phyloP scores from a whole-genome alignment of 2,113 vertebrate species.

The Chloebia gouldiae region DNA sequence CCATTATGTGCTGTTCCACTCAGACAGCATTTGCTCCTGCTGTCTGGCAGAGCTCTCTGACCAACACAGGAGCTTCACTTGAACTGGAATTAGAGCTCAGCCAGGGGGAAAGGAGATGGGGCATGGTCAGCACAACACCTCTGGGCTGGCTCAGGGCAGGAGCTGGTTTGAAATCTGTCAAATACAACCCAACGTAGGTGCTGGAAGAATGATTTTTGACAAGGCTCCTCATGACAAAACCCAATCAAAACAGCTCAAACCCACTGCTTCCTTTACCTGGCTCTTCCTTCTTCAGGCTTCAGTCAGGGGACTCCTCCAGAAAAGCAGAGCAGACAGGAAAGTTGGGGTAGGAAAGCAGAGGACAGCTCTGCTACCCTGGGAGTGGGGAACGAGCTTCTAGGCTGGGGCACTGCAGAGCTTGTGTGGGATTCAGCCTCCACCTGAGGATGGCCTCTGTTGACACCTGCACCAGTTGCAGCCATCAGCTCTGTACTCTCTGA shows the following conservation, averaged over 20 bases:
- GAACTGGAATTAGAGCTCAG: neutral
- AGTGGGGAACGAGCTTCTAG: neutral
- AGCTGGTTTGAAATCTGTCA: neutral
- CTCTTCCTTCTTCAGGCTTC: neutral
- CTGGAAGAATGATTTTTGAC: neutral
- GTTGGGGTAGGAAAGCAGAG: neutral
- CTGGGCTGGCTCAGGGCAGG: neutral
- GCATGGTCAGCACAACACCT: neutral
- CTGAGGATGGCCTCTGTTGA: neutral
- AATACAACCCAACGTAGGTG: accelerated
- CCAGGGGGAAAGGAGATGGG: neutral
- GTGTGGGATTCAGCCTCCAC: neutral
- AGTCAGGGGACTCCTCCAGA: neutral
- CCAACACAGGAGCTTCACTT: neutral
- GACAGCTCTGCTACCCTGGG: neutral
- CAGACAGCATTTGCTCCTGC: conserved; percentile 24
- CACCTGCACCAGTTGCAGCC: neutral
- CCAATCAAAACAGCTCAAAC: neutral
- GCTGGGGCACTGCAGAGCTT: neutral
- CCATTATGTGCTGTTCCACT: conserved; percentile 19
- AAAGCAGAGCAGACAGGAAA: neutral
- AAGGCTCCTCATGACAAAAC: neutral
- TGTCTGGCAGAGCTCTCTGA: conserved; percentile 38
- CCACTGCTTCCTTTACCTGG: neutral
- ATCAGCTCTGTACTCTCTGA: neutral